These are phyloP conservation scores for Zaprionus vittiger DNA, from an alignment of 1,140 invertebrate species.

Conservation along the genomic window DNA sequence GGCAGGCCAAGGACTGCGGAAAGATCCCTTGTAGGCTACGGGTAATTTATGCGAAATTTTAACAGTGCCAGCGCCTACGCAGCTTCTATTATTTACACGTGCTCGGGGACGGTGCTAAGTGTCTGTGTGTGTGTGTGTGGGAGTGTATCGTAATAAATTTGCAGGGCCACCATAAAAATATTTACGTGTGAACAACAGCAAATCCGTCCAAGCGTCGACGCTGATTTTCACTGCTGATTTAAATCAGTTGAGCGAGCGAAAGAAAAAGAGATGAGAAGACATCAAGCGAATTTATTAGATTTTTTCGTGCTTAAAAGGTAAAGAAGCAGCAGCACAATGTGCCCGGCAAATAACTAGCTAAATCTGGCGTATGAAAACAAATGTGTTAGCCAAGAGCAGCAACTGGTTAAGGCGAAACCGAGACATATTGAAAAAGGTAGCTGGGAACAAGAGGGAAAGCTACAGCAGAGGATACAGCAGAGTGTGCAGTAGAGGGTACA, in stretches of 20 bases:
- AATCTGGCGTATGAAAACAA: slow-evolving; percentile 42
- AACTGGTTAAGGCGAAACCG: slow-evolving; percentile 53
- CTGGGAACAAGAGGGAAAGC: background rate
- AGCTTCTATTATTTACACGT: slow-evolving; percentile 55
- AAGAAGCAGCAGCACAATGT: slow-evolving; percentile 45
- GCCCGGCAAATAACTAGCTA: slow-evolving; percentile 60
- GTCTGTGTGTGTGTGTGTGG: slow-evolving; percentile 24
- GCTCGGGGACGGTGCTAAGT: background rate
- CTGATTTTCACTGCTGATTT: slow-evolving; percentile 59
- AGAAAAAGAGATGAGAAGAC: slow-evolving; percentile 30
- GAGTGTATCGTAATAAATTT: slow-evolving; percentile 55
- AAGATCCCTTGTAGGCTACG: slow-evolving; percentile 28
- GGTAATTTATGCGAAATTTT: slow-evolving; percentile 76
- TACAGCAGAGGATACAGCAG: background rate
- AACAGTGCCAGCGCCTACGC: slow-evolving; percentile 60
- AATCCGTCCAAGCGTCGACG: slow-evolving; percentile 57
- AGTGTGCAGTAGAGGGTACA: background rate
- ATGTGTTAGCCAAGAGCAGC: slow-evolving; percentile 19
- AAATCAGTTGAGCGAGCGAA: slow-evolving; percentile 61
- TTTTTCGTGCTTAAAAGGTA: slow-evolving; percentile 36
- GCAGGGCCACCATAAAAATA: slow-evolving; percentile 41
- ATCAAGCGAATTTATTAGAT: slow-evolving; percentile 66
- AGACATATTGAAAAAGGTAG: background rate
- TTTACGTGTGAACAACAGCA: slow-evolving; percentile 54
- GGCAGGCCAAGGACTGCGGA: slow-evolving; percentile 17